These are phyloP conservation scores for Spermophilus dauricus DNA, from an alignment of 2,113 vertebrate species.

Conservation along the genomic window DNA sequence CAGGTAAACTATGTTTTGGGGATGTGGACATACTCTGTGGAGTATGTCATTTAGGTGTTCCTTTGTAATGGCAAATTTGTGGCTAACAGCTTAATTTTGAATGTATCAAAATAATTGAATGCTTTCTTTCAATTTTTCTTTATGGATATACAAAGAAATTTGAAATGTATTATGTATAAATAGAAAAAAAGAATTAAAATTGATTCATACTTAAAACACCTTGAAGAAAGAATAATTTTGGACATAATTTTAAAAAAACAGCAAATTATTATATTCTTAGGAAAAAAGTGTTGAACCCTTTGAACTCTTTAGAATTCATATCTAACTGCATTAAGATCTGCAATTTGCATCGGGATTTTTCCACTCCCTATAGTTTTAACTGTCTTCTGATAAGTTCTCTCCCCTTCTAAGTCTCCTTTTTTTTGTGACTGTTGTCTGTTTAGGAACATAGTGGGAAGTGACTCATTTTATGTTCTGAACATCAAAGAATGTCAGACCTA, in stretches of 20 bases:
- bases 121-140: slow-evolving; percentile 37
- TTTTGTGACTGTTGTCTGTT: slow-evolving; percentile 77
- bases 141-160: neutral
- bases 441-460: slow-evolving; percentile 78
- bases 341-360: slow-evolving; percentile 51
- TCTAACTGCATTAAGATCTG: slow-evolving; percentile 30
- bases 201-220: slow-evolving; percentile 46
- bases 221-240: slow-evolving; percentile 4
- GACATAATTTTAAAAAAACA: slow-evolving; percentile 30
- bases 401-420: neutral
- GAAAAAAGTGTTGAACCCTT: slow-evolving; percentile 7
- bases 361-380: slow-evolving; percentile 33
- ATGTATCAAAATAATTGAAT: slow-evolving; percentile 70
- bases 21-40: slow-evolving; percentile 2
- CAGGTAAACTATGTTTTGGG: slow-evolving; percentile 69
- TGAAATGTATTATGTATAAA: slow-evolving; percentile 48
- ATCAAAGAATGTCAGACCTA: slow-evolving; percentile 72
- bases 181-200: slow-evolving; percentile 54
- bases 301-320: slow-evolving; percentile 57
- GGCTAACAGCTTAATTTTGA: slow-evolving; percentile 72
- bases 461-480: slow-evolving; percentile 65
- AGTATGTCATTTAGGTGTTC: slow-evolving; percentile 54
- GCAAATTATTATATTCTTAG: slow-evolving; percentile 27
- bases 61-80: slow-evolving; percentile 65
- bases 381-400: slow-evolving; percentile 11